Evolutionary conservation across 2,797 vertebrate species (phyloP).

Genomic region (Vipera latastei): DNA sequence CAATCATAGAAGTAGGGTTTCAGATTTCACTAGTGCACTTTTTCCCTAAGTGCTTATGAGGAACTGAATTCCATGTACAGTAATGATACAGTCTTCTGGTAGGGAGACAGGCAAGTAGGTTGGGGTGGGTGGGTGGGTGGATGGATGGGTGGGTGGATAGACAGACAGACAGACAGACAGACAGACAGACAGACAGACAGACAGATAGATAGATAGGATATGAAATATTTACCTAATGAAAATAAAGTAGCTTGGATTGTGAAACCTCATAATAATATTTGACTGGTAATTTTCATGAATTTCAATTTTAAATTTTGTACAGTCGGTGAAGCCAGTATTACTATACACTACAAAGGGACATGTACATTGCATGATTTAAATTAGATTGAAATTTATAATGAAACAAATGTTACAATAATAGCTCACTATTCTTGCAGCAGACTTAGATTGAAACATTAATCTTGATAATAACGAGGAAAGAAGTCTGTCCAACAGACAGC

Average conservation of each 20-base stretch:
- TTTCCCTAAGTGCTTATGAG: conserved; percentile 62
- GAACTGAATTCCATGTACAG: conserved; percentile 56
- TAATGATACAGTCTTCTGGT: conserved; percentile 59
- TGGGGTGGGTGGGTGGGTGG: too few species aligned
- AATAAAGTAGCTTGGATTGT: conserved; percentile 8
- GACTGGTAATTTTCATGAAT: conserved; percentile 41
- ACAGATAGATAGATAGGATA: neutral
- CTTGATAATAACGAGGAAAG: conserved; percentile 68
- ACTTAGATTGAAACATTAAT: conserved; percentile 64
- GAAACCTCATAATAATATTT: conserved; percentile 46
- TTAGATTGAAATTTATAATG: conserved; percentile 53
- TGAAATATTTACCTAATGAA: conserved; percentile 48
- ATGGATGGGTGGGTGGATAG: too few species aligned
- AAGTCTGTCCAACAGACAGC: conserved; percentile 60
- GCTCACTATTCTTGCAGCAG: conserved; percentile 40
- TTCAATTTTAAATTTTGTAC: conserved; percentile 72
- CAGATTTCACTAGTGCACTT: conserved; percentile 55
- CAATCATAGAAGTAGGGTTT: conserved; percentile 63
- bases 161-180: neutral
- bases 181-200: neutral
- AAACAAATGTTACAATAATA: conserved; percentile 9
- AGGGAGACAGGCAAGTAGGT: neutral
- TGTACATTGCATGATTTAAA: conserved; percentile 68
- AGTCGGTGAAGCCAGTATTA: conserved; percentile 71
- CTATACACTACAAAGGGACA: conserved; percentile 61